phyloP scores from a whole-genome alignment of 2,113 vertebrate genomes.

The Limnothrissa miodon region DNA sequence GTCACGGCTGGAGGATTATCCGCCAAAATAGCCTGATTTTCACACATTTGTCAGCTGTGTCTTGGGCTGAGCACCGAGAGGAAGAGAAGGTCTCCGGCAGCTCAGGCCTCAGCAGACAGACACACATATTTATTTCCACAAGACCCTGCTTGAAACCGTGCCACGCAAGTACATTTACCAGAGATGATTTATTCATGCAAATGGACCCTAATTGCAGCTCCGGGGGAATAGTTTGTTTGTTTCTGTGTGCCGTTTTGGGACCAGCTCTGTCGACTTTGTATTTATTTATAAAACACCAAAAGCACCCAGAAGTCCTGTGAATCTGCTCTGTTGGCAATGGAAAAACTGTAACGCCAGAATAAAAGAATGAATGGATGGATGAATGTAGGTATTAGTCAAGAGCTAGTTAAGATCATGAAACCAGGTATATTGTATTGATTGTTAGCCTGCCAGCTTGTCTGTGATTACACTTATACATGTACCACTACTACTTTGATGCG shows the following conservation, averaged over 20 bases:
- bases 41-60: not conserved
- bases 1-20: not conserved
- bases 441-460: not conserved
- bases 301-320: not conserved
- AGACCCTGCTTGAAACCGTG: not conserved
- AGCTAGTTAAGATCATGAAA: not conserved
- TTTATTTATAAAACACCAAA: conserved; percentile 25
- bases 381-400: not conserved
- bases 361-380: not conserved
- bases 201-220: conserved; percentile 55
- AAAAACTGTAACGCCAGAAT: not conserved
- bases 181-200: conserved; percentile 47
- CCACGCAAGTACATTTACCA: conserved; percentile 38
- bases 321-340: not conserved
- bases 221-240: conserved; percentile 43
- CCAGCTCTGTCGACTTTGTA: not conserved
- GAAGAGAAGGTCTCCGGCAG: not conserved
- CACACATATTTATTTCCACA: conserved; percentile 10
- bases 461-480: not conserved
- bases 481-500: not conserved
- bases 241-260: conserved; percentile 11
- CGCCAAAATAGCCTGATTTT: not conserved
- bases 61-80: not conserved
- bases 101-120: not conserved
- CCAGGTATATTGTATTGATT: not conserved